phyloP scores from a whole-genome alignment of 2,888 invertebrate species.

The Heliothis peltigera region DNA sequence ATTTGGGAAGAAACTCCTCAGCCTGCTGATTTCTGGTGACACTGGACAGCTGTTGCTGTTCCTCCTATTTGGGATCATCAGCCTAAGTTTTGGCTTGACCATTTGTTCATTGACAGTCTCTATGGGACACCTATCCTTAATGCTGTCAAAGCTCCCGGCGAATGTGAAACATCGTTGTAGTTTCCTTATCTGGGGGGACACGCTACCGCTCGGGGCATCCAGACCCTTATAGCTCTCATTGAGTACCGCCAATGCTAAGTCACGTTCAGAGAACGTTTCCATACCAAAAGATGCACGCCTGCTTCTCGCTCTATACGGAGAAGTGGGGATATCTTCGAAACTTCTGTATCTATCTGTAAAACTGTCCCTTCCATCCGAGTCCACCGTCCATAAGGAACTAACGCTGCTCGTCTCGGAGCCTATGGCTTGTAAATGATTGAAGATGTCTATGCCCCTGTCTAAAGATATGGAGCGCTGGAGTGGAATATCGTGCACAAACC shows the following conservation, averaged over 20 bases:
- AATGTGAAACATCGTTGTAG: conserved; percentile 79
- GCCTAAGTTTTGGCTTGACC: conserved; percentile 29
- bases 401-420: conserved; percentile 74
- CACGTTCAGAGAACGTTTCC: conserved; percentile 67
- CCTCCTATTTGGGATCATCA: conserved; percentile 49
- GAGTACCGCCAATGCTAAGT: conserved; percentile 73
- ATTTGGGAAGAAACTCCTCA: conserved; percentile 66
- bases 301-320: conserved; percentile 80
- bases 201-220: conserved; percentile 65
- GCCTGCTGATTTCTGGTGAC: conserved; percentile 72
- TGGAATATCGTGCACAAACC: conserved; percentile 78
- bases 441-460: conserved; percentile 81
- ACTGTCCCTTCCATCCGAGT: conserved; percentile 70
- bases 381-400: conserved; percentile 78
- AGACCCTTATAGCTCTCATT: conserved; percentile 80
- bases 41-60: conserved; percentile 65
- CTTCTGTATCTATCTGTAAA: conserved; percentile 75
- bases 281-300: conserved; percentile 82
- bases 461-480: conserved; percentile 82
- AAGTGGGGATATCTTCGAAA: conserved; percentile 85
- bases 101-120: conserved; percentile 51
- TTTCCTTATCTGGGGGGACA: conserved; percentile 79
- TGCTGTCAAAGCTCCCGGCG: conserved; percentile 70
- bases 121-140: conserved; percentile 59
- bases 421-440: conserved; percentile 77